Evolutionary conservation across 2,113 vertebrate species (phyloP).

Genomic region (Tetrax tetrax): DNA sequence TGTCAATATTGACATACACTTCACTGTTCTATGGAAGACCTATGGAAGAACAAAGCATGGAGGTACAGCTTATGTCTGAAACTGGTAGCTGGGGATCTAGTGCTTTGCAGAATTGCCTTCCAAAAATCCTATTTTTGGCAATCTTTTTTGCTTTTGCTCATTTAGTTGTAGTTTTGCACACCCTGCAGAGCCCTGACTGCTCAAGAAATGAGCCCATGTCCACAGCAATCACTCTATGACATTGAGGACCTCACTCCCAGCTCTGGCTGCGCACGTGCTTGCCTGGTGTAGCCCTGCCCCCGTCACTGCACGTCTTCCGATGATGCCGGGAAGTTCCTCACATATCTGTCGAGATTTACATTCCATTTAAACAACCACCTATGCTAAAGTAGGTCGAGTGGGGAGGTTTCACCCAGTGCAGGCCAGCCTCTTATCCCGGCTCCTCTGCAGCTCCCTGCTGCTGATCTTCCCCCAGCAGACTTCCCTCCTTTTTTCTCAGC

Average conservation of each 20-base stretch:
- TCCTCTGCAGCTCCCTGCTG: neutral
- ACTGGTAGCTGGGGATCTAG: neutral
- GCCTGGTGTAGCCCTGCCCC: neutral
- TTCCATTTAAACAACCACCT: neutral
- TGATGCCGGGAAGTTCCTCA: neutral
- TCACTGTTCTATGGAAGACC: neutral
- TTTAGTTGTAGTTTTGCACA: neutral
- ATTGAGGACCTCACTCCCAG: rapidly evolving
- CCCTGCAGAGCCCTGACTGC: neutral
- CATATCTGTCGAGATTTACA: conserved; percentile 36
- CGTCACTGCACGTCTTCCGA: rapidly evolving
- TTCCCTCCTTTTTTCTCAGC: neutral
- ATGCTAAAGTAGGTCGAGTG: neutral
- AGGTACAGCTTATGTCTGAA: neutral
- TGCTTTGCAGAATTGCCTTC: neutral
- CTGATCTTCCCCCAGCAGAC: neutral
- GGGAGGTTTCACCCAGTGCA: neutral
- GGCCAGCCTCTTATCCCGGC: neutral
- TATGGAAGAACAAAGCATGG: neutral
- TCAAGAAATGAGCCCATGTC: neutral
- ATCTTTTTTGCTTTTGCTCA: neutral
- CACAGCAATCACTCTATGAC: neutral
- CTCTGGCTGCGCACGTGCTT: rapidly evolving
- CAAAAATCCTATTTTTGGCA: neutral
- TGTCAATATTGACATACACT: neutral